Evolutionary conservation across 2,113 vertebrate genomes (phyloP).

Genomic region (Colaptes auratus): DNA sequence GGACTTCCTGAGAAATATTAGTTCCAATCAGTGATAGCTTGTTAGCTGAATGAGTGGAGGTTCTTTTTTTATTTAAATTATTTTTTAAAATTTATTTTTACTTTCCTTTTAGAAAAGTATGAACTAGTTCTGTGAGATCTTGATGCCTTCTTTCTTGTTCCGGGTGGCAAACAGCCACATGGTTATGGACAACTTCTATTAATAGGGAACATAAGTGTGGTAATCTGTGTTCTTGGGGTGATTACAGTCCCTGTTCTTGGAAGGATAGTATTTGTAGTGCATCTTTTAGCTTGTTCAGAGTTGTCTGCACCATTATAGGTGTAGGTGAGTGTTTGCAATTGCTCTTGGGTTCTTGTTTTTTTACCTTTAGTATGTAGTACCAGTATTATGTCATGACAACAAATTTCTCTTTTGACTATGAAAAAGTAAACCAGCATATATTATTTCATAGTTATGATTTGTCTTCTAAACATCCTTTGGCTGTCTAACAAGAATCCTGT

Average conservation of each 20-base stretch:
- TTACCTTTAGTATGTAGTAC: background rate
- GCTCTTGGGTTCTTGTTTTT: background rate
- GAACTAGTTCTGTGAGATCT: background rate
- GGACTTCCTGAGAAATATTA: background rate
- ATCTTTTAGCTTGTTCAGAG: background rate
- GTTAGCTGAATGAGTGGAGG: background rate
- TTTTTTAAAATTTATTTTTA: background rate
- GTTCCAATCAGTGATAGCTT: background rate
- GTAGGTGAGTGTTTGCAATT: background rate
- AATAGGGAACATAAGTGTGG: background rate
- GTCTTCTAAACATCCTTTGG: constrained; percentile 23
- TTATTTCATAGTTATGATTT: constrained; percentile 14
- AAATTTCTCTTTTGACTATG: background rate
- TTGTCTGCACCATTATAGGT: background rate
- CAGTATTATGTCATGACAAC: background rate
- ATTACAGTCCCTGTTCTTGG: background rate
- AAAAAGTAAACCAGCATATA: background rate
- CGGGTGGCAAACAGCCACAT: background rate
- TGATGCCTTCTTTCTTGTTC: background rate
- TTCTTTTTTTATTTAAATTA: background rate
- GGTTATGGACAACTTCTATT: background rate
- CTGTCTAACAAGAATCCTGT: background rate
- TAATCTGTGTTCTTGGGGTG: background rate
- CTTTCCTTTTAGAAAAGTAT: background rate
- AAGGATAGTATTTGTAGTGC: background rate